Evolutionary conservation across 1,140 invertebrate species (phyloP), one percentile per base, ranked within the genome.

Genomic region (Acromyrmex charruanus): DNA sequence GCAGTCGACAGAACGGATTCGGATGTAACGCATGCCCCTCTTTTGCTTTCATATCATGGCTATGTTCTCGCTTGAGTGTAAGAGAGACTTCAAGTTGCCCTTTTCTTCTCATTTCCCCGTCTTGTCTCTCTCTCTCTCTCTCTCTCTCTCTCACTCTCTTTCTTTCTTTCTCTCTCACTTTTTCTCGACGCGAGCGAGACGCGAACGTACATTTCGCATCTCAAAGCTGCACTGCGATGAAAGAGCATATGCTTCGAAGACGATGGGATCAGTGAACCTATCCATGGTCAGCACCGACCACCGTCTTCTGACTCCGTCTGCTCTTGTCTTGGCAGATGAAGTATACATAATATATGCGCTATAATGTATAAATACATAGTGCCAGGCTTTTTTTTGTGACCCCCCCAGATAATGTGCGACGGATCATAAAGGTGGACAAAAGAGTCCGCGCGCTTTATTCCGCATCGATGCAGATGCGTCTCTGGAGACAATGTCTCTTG

Each of bases 261-360:
- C 74, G 74, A 63, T 35, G 87, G 89, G 89, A 91, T 91, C 89
- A 91, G 87, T 91, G 89, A 91, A 90, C 89, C 88, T 90, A 72
- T 28, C 89, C 89, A 91, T 91, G 89, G 89, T 87, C 89, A 88
- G 71, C 89, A 66, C 58, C 79, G 68, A 90, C 85, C 87, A 72
- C 9, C 39, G 31, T 75, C 74, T 44, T 9, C 39, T 44, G 9
- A 44, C 39, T 61, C 63, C 21, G 61, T n/a, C 65, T 44, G 77
- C 53, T 77, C 74, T 77, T 85, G 89, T 87, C 74, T 81, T 88
- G 71, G 69, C 59, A 55, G 80, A 90, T 88, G 61, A 90, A 85
- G 61, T 86, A 79, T 77, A 66, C 53, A 87, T 79, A 51, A 77
- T 87, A 87, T 72, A 28, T 44, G 61, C 69, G 28, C 25, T 25